Base-by-base conservation (phyloP, 2,113 vertebrate species). In the Columba livia region DNA sequence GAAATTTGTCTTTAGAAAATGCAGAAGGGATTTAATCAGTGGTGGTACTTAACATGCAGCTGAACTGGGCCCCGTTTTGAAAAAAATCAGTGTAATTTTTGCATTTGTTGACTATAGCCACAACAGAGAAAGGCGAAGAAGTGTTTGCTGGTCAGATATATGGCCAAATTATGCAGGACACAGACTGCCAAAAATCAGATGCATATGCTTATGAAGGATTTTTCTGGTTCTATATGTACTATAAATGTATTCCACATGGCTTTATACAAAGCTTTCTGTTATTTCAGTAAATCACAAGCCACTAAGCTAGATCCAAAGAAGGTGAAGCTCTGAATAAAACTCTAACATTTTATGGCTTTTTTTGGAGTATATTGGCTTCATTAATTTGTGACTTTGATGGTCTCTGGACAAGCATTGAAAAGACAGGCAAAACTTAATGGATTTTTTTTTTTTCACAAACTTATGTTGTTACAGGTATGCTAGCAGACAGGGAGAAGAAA, bases 241-340 rank as follows among this genome's bases (percentile, higher is more conserved):
- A 90, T 93, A 94, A 96, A 97, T 96, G 96, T 70, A 79, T 93
- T 95, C 88, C 93, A 81, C 90, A 75, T 95, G 93, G 88, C 80
- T 96, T 93, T 96, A 75, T 92, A 96, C 83, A 95, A 95, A 94
- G 88, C 79, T 48, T 38, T 77, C 89, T 90, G 90, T 96, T 96
- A 95, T 94, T 96, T 95, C 69, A 86, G 90, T 90, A 95, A 95
- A 91, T 88, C 93, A 86, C 82, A 96, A 90, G 85, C 92, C 77
- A 79, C 90, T 88, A 95, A 96, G 65, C 79, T 57, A 92, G 69
- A 84, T 93, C 72, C 79, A 93, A 93, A 91, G 83, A 95, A 95
- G 86, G 90, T 96, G 65, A 94, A 95, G 84, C 70, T 89, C 66
- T 89, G 78, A 92, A 92, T 92, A 79, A 96, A 80, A 81, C 89